Conservation (phyloP, 2,888 invertebrate species). For the Scaptomyza tumidula region DNA sequence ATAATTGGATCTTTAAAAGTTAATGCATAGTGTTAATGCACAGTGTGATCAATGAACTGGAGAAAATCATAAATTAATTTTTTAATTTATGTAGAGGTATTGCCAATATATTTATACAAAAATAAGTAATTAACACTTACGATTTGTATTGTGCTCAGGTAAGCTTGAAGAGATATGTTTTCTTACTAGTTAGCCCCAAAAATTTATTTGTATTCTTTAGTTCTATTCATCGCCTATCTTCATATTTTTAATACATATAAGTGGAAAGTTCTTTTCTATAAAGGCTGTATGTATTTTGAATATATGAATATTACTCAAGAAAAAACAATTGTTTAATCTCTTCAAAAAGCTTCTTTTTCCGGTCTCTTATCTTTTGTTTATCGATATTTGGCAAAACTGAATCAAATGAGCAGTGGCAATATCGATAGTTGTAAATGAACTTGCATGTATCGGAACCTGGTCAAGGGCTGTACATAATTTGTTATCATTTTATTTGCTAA, state of each 20-base stretch:
- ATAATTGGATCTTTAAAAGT: background rate
- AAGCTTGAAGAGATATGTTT: slow-evolving; percentile 69
- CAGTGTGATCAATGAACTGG: slow-evolving; percentile 13
- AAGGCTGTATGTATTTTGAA: slow-evolving; percentile 53
- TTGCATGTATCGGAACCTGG: background rate
- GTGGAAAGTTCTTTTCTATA: slow-evolving; percentile 52
- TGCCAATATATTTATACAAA: slow-evolving; percentile 34
- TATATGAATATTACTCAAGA: too few species aligned
- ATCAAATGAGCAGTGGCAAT: background rate
- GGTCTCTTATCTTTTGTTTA: background rate
- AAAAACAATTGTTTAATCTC: too few species aligned
- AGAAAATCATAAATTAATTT: too few species aligned
- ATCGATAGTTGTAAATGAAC: background rate
- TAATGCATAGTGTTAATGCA: too few species aligned
- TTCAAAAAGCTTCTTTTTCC: background rate
- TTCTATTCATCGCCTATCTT: slow-evolving; percentile 36
- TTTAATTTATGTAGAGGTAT: slow-evolving; percentile 3
- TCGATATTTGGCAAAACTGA: background rate
- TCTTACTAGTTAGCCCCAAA: slow-evolving; percentile 42
- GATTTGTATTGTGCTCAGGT: slow-evolving; percentile 50
- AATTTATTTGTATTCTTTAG: slow-evolving; percentile 44
- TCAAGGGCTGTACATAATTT: slow-evolving; percentile 18
- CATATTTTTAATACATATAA: slow-evolving; percentile 38
- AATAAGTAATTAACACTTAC: slow-evolving; percentile 49
- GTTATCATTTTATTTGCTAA: slow-evolving; percentile 18